Percentiles rank a stretch among this genome's conserved stretches.
Evolutionary conservation across 1,140 invertebrate species (phyloP).

Genomic region (Magallana ariakensis): DNA sequence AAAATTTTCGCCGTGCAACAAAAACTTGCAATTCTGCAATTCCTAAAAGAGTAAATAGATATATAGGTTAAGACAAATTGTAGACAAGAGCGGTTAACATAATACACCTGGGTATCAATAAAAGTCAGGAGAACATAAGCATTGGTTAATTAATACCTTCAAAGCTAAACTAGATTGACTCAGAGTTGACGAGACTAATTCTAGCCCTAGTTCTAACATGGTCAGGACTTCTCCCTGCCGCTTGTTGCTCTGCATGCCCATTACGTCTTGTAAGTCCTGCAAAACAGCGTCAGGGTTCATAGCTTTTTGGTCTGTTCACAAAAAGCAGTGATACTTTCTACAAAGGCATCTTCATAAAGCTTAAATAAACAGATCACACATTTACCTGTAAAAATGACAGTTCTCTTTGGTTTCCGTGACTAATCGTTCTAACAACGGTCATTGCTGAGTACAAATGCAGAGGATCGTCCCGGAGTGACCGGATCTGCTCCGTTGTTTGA

Average conservation of each 20-base stretch:
- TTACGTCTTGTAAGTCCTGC: conserved; percentile 8
- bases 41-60: background rate
- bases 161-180: background rate
- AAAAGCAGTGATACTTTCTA: too few relatives aligned
- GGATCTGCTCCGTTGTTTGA: background rate
- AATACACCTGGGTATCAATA: background rate
- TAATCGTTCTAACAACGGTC: background rate
- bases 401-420: conserved; percentile 30
- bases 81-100: too few relatives aligned
- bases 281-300: background rate
- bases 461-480: background rate
- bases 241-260: background rate
- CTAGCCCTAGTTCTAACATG: background rate
- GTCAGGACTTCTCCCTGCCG: conserved; percentile 11
- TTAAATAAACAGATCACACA: background rate
- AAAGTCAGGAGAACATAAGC: background rate
- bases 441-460: conserved; percentile 16
- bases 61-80: background rate
- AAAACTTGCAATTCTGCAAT: conserved; percentile 29
- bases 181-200: background rate
- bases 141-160: background rate
- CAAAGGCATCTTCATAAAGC: too few relatives aligned
- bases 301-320: too few relatives aligned
- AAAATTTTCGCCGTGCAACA: background rate
- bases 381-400: conserved; percentile 20